Percentiles rank a stretch among this genome's conserved stretches.
phyloP scores from a whole-genome alignment of 1,140 invertebrate genomes.

The Ooceraea biroi region DNA sequence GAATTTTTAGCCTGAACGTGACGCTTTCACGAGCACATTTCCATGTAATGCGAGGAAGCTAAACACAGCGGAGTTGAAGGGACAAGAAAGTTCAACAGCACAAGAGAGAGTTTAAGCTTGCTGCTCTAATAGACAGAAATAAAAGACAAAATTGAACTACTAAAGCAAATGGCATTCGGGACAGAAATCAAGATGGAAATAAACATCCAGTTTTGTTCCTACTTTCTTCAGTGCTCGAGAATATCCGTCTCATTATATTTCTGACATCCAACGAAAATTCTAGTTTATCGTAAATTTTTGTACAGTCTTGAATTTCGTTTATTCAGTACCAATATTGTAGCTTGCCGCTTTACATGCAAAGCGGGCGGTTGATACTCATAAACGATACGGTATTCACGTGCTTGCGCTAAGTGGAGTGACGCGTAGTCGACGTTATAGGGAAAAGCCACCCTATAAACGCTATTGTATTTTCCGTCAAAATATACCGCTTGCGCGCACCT shows the following conservation, averaged over 20 bases:
- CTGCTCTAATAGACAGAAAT: conserved; percentile 14
- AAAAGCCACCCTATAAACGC: conserved; percentile 10
- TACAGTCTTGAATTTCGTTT: neutral
- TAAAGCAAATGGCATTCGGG: neutral
- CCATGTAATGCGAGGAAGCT: neutral
- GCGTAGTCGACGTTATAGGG: conserved; percentile 14
- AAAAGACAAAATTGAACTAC: conserved; percentile 11
- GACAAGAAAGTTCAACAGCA: neutral
- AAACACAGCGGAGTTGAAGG: neutral
- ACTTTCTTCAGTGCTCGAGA: neutral
- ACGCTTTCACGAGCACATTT: neutral
- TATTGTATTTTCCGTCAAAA: conserved; percentile 69
- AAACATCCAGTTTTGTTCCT: neutral
- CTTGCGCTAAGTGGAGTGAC: conserved; percentile 38
- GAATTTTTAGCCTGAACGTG: neutral
- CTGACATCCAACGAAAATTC: neutral
- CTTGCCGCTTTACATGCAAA: neutral
- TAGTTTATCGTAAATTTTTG: conserved; percentile 1
- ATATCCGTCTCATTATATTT: neutral
- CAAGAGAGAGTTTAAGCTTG: neutral
- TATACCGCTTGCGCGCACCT: conserved; percentile 48
- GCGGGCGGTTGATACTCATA: neutral
- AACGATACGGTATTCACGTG: neutral
- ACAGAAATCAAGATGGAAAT: neutral
- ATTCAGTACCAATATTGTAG: neutral